These are phyloP conservation scores for Cettia cetti DNA, from an alignment of 2,113 vertebrate species.

Conservation along the genomic window DNA sequence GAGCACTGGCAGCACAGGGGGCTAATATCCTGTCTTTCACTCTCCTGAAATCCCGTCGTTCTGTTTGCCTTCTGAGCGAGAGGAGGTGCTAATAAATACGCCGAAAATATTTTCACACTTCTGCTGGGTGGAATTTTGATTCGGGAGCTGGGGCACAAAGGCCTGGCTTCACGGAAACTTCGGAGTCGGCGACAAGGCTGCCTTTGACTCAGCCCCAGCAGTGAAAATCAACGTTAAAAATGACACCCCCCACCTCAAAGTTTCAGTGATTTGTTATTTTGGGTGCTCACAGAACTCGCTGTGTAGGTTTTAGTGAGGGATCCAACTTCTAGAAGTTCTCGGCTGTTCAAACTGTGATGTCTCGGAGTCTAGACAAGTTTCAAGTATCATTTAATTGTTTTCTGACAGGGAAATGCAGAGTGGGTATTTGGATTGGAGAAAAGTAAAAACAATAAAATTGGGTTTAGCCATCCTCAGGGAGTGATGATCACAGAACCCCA, in stretches of 20 bases:
- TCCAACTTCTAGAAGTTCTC: neutral
- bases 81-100: conserved; percentile 59
- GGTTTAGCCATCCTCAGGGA: neutral
- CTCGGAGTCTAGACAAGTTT: neutral
- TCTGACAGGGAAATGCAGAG: neutral
- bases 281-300: neutral
- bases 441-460: neutral
- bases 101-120: conserved; percentile 44
- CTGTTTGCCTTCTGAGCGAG: neutral
- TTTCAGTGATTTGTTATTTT: neutral
- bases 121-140: conserved; percentile 39
- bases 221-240: neutral
- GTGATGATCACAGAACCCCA: no score
- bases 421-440: neutral
- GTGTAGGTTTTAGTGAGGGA: neutral
- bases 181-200: neutral
- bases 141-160: neutral
- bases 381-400: neutral
- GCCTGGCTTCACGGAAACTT: neutral
- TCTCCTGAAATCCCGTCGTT: neutral
- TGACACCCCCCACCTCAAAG: neutral
- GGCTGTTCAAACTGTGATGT: neutral
- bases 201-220: neutral
- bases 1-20: neutral
- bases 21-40: conserved; percentile 6